Evolutionary conservation across 1,140 invertebrate genomes (phyloP).

Genomic region (Penaeus japonicus): DNA sequence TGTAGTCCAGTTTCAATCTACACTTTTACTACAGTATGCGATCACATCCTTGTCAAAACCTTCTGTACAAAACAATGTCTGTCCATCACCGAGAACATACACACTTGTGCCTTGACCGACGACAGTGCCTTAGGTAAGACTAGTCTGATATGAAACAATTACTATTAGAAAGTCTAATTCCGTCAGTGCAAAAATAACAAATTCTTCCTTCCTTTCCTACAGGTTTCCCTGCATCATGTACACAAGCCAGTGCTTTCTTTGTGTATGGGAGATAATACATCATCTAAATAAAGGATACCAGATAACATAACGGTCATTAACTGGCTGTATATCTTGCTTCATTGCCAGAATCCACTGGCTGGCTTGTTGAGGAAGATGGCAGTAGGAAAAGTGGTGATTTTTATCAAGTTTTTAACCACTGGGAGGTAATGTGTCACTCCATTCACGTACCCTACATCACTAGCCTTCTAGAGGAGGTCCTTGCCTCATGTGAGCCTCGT

Average conservation of each 20-base stretch:
- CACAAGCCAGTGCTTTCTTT: slow-evolving; percentile 27
- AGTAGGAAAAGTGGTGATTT: slow-evolving; percentile 28
- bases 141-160: slow-evolving; percentile 57
- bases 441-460: slow-evolving; percentile 18
- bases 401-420: slow-evolving; percentile 8
- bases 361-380: slow-evolving; percentile 35
- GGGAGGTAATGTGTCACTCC: slow-evolving; percentile 10
- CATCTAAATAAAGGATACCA: slow-evolving; percentile 32
- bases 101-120: slow-evolving; percentile 46
- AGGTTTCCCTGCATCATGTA: slow-evolving; percentile 37
- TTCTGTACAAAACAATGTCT: slow-evolving; percentile 54
- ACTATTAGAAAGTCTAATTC: slow-evolving; percentile 52
- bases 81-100: slow-evolving; percentile 51
- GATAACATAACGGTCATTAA: slow-evolving; percentile 5
- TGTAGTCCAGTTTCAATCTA: slow-evolving; percentile 14
- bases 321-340: slow-evolving; percentile 2
- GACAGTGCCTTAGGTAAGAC: slow-evolving; percentile 53
- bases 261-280: slow-evolving; percentile 15
- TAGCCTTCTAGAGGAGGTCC: slow-evolving; percentile 58
- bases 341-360: slow-evolving; percentile 17
- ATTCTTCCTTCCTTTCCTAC: slow-evolving; percentile 45
- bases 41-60: slow-evolving; percentile 50
- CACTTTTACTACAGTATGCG: slow-evolving; percentile 45
- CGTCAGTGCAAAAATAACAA: slow-evolving; percentile 54
- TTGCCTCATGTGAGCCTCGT: slow-evolving; percentile 57